These are phyloP conservation scores for Leucophora obtusa DNA, from an alignment of 2,888 invertebrate species.

Conservation along the genomic window DNA sequence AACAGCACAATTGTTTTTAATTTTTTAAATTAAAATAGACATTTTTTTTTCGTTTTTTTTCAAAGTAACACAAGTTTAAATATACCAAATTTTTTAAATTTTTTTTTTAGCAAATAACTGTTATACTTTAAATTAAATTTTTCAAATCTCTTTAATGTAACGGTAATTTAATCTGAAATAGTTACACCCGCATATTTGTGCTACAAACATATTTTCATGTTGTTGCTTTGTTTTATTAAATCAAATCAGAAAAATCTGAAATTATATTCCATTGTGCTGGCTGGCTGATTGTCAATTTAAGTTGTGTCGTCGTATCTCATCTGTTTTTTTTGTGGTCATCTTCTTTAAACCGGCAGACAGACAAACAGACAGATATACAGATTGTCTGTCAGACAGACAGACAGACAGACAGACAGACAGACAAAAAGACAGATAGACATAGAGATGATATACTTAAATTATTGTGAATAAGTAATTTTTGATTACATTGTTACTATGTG, in stretches of 20 bases:
- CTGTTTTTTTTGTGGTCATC: constrained; percentile 11
- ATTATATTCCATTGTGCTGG: neutral
- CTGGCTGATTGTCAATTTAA: neutral
- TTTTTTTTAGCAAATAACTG: too few relatives aligned
- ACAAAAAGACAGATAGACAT: too few relatives aligned
- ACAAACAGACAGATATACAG: too few relatives aligned
- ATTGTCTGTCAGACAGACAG: too few relatives aligned
- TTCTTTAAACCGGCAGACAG: neutral
- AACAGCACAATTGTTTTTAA: neutral
- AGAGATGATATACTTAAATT: neutral
- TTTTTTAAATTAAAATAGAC: too few relatives aligned
- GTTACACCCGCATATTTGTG: constrained; percentile 26
- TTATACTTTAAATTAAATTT: too few relatives aligned
- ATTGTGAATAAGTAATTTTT: neutral
- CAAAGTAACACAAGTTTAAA: too few relatives aligned
- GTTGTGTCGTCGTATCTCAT: neutral
- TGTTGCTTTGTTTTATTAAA: constrained; percentile 9
- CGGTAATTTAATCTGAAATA: constrained; percentile 29
- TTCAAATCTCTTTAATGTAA: neutral
- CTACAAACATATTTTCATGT: constrained; percentile 2
- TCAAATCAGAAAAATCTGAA: constrained; percentile 10
- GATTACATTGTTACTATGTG: neutral
- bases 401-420: too few relatives aligned
- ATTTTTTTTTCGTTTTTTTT: too few relatives aligned
- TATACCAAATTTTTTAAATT: too few relatives aligned